Conservation (phyloP, 2,113 vertebrate species). For the Dicrurus megarhynchus region DNA sequence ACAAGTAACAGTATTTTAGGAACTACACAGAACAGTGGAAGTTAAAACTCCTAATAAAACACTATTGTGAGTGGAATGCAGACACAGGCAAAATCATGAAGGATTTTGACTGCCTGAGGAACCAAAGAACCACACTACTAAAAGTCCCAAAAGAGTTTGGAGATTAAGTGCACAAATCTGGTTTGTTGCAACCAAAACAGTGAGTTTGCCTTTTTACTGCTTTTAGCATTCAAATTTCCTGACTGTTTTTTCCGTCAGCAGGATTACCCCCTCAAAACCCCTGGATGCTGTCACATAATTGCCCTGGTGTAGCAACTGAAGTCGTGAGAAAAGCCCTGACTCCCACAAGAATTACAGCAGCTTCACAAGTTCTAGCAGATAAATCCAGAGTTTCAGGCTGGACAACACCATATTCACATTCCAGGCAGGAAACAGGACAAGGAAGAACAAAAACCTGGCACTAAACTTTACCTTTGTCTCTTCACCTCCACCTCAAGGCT, state of each 20-base stretch:
- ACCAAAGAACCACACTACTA: background rate
- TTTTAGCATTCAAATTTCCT: background rate
- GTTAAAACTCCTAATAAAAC: background rate
- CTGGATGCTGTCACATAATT: background rate
- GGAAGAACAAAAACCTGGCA: background rate
- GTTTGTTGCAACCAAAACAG: background rate
- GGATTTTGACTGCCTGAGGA: background rate
- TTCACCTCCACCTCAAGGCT: background rate
- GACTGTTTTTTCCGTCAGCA: background rate
- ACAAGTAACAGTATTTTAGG: background rate
- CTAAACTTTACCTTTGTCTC: background rate
- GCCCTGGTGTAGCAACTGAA: background rate
- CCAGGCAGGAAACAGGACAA: background rate
- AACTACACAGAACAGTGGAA: background rate
- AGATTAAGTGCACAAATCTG: background rate
- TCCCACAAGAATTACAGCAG: background rate
- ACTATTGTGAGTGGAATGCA: background rate
- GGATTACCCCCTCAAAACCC: background rate
- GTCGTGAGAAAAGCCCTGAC: background rate
- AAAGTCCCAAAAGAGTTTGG: background rate
- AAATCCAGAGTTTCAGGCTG: background rate
- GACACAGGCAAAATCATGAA: background rate
- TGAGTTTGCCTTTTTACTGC: background rate
- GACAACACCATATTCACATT: background rate
- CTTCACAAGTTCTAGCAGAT: background rate